phyloP scores from a whole-genome alignment of 1,140 invertebrate species.

The Sarcophaga peregrina region DNA sequence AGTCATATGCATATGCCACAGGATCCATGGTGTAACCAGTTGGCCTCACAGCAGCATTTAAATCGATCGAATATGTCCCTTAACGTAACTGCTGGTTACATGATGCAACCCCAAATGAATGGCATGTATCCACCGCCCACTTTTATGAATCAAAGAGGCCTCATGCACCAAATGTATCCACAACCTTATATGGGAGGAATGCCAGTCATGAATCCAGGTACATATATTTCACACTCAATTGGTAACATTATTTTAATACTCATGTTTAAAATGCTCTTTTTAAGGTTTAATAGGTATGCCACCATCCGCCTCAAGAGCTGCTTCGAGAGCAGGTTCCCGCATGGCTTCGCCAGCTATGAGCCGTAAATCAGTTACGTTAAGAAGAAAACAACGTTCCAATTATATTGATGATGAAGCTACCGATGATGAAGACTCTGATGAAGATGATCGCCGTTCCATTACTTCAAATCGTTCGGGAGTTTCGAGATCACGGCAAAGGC shows the following conservation, averaged over 20 bases:
- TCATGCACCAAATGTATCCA: slow-evolving; percentile 62
- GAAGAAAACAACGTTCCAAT: slow-evolving; percentile 64
- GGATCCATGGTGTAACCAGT: slow-evolving; percentile 58
- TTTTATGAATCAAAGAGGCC: slow-evolving; percentile 62
- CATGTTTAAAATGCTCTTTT: background rate
- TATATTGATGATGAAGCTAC: slow-evolving; percentile 68
- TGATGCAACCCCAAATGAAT: slow-evolving; percentile 67
- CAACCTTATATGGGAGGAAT: slow-evolving; percentile 54
- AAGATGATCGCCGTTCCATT: slow-evolving; percentile 69
- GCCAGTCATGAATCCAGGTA: slow-evolving; percentile 63
- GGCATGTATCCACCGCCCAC: slow-evolving; percentile 65
- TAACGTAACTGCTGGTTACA: slow-evolving; percentile 68
- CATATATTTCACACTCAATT: slow-evolving; percentile 5
- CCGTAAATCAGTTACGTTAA: slow-evolving; percentile 71
- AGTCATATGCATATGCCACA: slow-evolving; percentile 46
- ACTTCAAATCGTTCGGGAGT: slow-evolving; percentile 63
- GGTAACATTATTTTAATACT: background rate
- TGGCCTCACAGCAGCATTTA: slow-evolving; percentile 71
- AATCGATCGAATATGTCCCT: slow-evolving; percentile 76
- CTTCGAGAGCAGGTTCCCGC: slow-evolving; percentile 69
- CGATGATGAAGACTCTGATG: slow-evolving; percentile 71
- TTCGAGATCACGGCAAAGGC: slow-evolving; percentile 54
- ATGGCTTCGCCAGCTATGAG: slow-evolving; percentile 77
- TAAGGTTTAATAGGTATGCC: slow-evolving; percentile 61
- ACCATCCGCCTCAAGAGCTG: slow-evolving; percentile 65